Percentiles rank a stretch among this genome's conserved stretches.
These are phyloP conservation scores for Drosophila murphyi DNA, from an alignment of 1,140 invertebrate genomes.

Conservation along the genomic window DNA sequence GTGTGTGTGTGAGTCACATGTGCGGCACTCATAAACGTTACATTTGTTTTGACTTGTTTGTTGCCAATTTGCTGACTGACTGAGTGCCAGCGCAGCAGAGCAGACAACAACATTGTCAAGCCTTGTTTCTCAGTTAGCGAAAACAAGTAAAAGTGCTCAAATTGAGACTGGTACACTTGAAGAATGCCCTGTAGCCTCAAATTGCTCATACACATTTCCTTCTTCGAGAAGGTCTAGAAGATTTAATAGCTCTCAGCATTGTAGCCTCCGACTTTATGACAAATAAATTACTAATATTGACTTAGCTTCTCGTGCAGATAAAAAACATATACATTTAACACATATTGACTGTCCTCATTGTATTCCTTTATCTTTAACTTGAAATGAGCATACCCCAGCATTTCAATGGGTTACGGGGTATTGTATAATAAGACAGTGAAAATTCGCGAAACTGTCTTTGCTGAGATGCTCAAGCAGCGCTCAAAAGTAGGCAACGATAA, in stretches of 20 bases:
- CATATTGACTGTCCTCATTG: too few relatives aligned
- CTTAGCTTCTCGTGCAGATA: too few relatives aligned
- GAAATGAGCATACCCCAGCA: not conserved
- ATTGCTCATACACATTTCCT: not conserved
- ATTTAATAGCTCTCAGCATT: too few relatives aligned
- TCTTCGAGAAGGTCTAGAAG: too few relatives aligned
- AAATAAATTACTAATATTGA: too few relatives aligned
- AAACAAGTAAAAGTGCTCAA: slow-evolving; percentile 20
- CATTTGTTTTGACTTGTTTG: slow-evolving; percentile 18
- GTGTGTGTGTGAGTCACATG: slow-evolving; percentile 48
- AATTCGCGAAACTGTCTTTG: slow-evolving; percentile 3
- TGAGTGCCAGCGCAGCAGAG: not conserved
- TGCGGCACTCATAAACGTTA: slow-evolving; percentile 25
- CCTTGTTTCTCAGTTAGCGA: not conserved
- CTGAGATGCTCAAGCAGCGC: slow-evolving; percentile 15
- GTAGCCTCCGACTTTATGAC: too few relatives aligned
- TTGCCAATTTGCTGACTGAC: slow-evolving; percentile 5
- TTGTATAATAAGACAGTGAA: slow-evolving; percentile 28
- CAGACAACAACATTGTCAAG: not conserved
- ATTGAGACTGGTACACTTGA: not conserved
- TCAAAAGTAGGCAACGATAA: slow-evolving; percentile 63
- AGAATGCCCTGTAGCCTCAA: not conserved
- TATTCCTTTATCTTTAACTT: too few relatives aligned
- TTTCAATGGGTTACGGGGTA: not conserved
- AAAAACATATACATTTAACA: too few relatives aligned